Conservation (phyloP, 2,797 vertebrate species). For the Coreius guichenoti region DNA sequence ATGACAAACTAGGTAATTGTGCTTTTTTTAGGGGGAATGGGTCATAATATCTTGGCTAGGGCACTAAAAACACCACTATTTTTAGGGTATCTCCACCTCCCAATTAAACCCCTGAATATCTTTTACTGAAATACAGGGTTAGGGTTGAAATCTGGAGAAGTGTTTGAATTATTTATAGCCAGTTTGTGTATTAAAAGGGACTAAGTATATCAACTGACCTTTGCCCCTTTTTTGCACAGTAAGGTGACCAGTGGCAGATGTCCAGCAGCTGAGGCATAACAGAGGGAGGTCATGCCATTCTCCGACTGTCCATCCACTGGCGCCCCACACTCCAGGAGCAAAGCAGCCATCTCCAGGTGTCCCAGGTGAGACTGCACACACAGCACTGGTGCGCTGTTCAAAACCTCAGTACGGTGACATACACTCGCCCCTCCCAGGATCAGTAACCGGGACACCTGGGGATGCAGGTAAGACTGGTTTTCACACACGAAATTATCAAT, state of each 20-base stretch:
- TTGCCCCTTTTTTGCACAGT: conserved; percentile 89
- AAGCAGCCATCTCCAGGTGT: conserved; percentile 89
- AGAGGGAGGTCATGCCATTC: conserved; percentile 90
- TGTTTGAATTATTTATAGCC: conserved; percentile 37
- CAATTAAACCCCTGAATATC: neutral
- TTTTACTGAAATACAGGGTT: conserved; percentile 1
- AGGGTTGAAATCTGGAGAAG: neutral
- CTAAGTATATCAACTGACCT: conserved; percentile 77
- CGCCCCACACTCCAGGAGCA: conserved; percentile 91
- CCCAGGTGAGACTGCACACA: conserved; percentile 93
- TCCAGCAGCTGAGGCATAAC: conserved; percentile 88
- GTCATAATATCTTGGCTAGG: neutral
- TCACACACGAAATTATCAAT: neutral
- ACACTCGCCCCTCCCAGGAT: conserved; percentile 94
- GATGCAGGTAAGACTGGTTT: neutral
- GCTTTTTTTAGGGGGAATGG: neutral
- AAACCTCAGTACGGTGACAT: conserved; percentile 93
- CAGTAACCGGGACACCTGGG: conserved; percentile 95
- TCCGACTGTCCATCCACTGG: conserved; percentile 85
- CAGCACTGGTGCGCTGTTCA: conserved; percentile 92
- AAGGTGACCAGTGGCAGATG: conserved; percentile 86
- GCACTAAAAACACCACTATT: neutral
- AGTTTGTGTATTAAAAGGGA: neutral
- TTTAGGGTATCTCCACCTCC: neutral
- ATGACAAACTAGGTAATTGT: neutral